Percentiles rank a stretch among this genome's conserved stretches.
These are phyloP conservation scores for Xestia ashworthii DNA, from an alignment of 2,888 invertebrate species.

Conservation along the genomic window DNA sequence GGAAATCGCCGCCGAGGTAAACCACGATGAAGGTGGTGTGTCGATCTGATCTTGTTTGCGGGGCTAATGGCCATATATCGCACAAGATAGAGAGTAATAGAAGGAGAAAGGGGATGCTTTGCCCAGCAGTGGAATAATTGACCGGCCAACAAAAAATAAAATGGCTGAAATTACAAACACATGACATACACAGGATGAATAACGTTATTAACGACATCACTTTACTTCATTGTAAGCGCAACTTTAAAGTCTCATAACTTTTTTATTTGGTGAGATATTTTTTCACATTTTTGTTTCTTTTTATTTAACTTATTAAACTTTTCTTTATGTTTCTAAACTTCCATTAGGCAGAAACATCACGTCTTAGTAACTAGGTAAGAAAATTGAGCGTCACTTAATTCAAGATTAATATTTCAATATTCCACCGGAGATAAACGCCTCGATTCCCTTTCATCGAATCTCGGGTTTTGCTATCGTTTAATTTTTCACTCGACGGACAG, in stretches of 20 bases:
- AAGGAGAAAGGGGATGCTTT: not conserved
- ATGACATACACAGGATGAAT: too few relatives aligned
- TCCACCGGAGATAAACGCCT: conserved; percentile 47
- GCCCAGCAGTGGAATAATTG: not conserved
- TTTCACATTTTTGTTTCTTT: not conserved
- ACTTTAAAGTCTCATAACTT: too few relatives aligned
- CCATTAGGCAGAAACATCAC: not conserved
- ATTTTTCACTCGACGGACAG: conserved; percentile 53
- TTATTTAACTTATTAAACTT: not conserved
- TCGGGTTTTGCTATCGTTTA: conserved; percentile 43
- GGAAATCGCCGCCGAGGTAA: not conserved
- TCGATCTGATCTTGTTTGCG: not conserved
- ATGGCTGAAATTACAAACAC: not conserved
- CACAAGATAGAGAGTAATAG: not conserved
- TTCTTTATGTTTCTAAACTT: too few relatives aligned
- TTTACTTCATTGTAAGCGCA: too few relatives aligned
- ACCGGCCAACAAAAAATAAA: too few relatives aligned
- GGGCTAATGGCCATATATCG: not conserved
- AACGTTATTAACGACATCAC: too few relatives aligned
- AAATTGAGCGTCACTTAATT: conserved; percentile 9
- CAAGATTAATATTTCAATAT: conserved; percentile 32
- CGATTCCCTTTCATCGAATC: conserved; percentile 43
- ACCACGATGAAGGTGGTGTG: not conserved
- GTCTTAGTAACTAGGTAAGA: not conserved
- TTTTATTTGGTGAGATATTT: too few relatives aligned